Evolutionary conservation across 2,888 invertebrate species (phyloP).

Genomic region (Cephus pulcher): DNA sequence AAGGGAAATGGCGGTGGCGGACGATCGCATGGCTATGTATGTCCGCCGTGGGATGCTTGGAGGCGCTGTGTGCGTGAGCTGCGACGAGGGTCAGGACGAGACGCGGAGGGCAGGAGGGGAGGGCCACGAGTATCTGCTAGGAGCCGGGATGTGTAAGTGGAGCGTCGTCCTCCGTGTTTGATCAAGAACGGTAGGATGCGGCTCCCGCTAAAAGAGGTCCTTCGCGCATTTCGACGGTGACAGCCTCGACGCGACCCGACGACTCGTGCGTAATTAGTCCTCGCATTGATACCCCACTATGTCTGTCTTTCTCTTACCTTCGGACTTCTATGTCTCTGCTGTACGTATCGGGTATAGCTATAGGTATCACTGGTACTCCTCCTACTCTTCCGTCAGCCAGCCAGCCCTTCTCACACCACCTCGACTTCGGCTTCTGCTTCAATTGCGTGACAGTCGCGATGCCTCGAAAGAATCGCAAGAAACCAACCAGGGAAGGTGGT

Average conservation of each 20-base stretch:
- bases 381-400: not conserved
- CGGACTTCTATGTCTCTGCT: not conserved
- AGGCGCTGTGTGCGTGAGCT: not conserved
- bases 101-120: not conserved
- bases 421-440: slow-evolving; percentile 9
- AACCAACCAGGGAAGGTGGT: not conserved
- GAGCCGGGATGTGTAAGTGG: not conserved
- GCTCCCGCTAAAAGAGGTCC: slow-evolving; percentile 13
- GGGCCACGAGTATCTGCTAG: not conserved
- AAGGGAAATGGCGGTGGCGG: not conserved
- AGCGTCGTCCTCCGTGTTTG: slow-evolving; percentile 1
- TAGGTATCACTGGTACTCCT: not conserved
- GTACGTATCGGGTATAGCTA: not conserved
- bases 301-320: slow-evolving; percentile 2
- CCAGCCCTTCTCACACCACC: slow-evolving; percentile 18
- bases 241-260: slow-evolving; percentile 6
- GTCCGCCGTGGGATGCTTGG: not conserved
- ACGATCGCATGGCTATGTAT: not conserved
- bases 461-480: not conserved
- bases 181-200: slow-evolving; percentile 14
- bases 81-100: not conserved
- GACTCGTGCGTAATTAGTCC: slow-evolving; percentile 1
- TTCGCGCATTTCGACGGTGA: slow-evolving; percentile 13
- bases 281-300: slow-evolving; percentile 13
- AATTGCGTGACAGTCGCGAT: not conserved